Base-by-base conservation (phyloP, 2,797 vertebrate species). In the Garrulus glandarius region DNA sequence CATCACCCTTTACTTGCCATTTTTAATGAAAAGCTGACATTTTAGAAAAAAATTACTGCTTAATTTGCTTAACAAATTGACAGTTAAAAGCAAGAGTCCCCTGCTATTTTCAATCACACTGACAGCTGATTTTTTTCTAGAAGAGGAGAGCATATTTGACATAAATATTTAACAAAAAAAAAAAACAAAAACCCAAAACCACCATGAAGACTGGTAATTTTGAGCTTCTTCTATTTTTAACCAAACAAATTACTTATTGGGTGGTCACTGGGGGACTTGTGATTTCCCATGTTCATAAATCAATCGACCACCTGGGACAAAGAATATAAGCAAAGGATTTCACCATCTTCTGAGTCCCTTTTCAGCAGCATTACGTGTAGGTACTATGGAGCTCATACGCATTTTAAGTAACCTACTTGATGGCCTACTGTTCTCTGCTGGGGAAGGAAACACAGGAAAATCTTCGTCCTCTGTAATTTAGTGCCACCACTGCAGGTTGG, bases 1-100 rank as follows among this genome's bases (percentile, higher is more conserved):
- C 15, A 4, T 57, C 60, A 59, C 32, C 36, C 21, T 63, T 78
- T 44, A 41, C 44, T 85, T 83, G 16, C 44, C 44, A 39, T 32
- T 87, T 50, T 82, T 60, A 94, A 81, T 30, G 27, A 88, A 88
- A 92, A 91, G 26, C 5, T 75, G 69, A 86, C 89, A 75, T 71
- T 64, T 32, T 74, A 34, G 30, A 59, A 87, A 87, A 77, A 34
- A 21, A 86, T 26, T 52, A 47, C 32, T 52, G 32, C 56, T 77
- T 41, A 67, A 76, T 84, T 89, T 85, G 30, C 47, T 87, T 68
- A 89, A 41, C 15, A 18, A 78, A 80, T 11, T 59, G 47, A 70
- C 29, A 74, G 50, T 46, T 71, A 71, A 87, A 91, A 61, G 46
- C 22, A 80, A 81, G 44, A 78, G 44, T 71, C 47, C 26, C 14